Percentiles rank a stretch among this genome's conserved stretches.
Conservation (phyloP, 35 echinoderm and acorn worm genomes). For the Apostichopus japonicus region DNA sequence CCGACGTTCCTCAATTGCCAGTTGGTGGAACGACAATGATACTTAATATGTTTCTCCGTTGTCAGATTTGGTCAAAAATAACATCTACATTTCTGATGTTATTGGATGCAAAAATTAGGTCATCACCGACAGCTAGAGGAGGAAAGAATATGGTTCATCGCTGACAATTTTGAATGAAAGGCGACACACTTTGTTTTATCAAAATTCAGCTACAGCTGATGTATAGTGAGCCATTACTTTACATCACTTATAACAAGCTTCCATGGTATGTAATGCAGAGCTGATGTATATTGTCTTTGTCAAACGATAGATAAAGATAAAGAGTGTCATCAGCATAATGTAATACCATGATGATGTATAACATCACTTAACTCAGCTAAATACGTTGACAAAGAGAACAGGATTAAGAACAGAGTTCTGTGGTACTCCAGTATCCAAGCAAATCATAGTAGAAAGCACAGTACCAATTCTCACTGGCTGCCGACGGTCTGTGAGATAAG, state of each 20-base stretch:
- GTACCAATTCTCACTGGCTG: not conserved
- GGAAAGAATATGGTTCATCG: not conserved
- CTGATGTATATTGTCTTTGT: not conserved
- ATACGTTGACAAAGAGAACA: slow-evolving; percentile 24
- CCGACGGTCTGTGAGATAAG: not conserved
- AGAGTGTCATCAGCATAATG: slow-evolving; percentile 45
- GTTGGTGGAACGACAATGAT: not conserved
- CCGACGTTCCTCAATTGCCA: too few species aligned
- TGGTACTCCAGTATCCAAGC: slow-evolving; percentile 11
- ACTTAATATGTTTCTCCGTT: not conserved
- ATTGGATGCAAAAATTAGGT: not conserved
- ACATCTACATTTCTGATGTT: not conserved
- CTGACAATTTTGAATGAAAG: not conserved
- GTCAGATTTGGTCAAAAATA: not conserved
- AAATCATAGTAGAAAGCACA: not conserved
- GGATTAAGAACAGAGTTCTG: slow-evolving; percentile 11
- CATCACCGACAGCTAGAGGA: not conserved
- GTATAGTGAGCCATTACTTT: not conserved
- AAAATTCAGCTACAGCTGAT: slow-evolving; percentile 23
- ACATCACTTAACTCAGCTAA: not conserved
- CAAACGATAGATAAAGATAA: slow-evolving; percentile 35
- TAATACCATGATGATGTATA: slow-evolving; percentile 20
- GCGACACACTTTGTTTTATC: slow-evolving; percentile 4
- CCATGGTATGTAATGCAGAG: not conserved
- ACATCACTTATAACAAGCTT: not conserved